Conservation (phyloP, 2,113 vertebrate species). For the Anguilla japonica region DNA sequence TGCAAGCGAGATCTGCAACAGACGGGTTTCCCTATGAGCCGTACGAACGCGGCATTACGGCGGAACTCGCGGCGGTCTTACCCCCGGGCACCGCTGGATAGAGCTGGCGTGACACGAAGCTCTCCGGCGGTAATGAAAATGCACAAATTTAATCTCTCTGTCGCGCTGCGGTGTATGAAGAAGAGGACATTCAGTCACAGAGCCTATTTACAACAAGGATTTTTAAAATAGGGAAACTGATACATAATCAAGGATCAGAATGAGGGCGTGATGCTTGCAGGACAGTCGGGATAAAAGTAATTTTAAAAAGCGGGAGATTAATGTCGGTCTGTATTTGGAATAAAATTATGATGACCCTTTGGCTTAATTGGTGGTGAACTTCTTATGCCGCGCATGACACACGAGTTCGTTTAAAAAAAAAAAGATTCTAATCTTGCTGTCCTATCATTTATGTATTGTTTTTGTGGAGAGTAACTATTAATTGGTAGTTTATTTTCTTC, state of each 20-base stretch:
- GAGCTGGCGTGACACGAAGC: constrained; percentile 47
- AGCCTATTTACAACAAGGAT: constrained; percentile 50
- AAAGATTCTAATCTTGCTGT: background rate
- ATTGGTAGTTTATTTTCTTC: constrained; percentile 36
- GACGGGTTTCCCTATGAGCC: no score
- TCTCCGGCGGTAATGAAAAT: constrained; percentile 61
- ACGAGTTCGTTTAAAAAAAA: background rate
- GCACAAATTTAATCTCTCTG: constrained; percentile 54
- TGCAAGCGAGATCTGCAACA: no score
- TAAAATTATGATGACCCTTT: background rate
- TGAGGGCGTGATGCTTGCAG: constrained; percentile 31
- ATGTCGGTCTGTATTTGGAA: background rate
- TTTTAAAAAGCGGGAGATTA: constrained; percentile 50
- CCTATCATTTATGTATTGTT: background rate
- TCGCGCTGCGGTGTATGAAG: constrained; percentile 31
- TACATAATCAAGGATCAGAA: background rate
- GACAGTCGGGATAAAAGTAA: constrained; percentile 38
- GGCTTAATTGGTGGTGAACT: background rate
- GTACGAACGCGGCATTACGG: no score
- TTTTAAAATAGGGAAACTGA: constrained; percentile 30
- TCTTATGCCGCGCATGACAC: background rate
- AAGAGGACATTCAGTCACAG: constrained; percentile 49
- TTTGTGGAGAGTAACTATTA: background rate
- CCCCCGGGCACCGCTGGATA: constrained; percentile 14
- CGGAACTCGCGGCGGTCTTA: no score